A percentile compares a stretch with the other conserved stretches of the same genome.
Conservation (phyloP, 2,113 vertebrate species). For the Paratilapia polleni region DNA sequence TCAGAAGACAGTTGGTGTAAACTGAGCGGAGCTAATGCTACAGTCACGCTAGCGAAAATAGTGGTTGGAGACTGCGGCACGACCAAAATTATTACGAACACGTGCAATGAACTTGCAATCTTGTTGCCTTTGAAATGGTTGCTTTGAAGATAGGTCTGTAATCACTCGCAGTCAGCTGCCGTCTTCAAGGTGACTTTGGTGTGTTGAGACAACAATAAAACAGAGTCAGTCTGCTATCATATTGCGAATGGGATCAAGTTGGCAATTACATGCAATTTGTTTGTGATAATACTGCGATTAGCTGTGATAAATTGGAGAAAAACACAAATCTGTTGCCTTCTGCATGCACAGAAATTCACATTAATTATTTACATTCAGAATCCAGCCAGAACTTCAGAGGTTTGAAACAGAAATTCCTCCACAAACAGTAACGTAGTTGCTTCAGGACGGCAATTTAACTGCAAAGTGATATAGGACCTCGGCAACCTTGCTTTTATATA, state of each 20-base stretch:
- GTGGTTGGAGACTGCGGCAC: too few relatives aligned
- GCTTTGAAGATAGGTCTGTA: background rate
- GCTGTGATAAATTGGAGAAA: too few relatives aligned
- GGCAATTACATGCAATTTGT: background rate
- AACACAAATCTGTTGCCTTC: background rate
- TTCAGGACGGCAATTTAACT: background rate
- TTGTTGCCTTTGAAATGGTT: background rate
- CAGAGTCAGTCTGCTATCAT: background rate
- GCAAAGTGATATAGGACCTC: background rate
- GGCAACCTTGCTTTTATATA: background rate
- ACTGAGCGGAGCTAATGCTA: too few relatives aligned
- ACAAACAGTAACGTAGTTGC: background rate
- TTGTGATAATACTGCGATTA: background rate
- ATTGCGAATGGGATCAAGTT: background rate
- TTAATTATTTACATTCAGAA: background rate
- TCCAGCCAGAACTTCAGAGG: background rate
- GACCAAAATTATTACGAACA: too few relatives aligned
- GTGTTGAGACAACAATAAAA: background rate
- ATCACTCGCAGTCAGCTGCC: background rate
- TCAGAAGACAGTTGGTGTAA: background rate
- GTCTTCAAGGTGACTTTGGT: background rate
- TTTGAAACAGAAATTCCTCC: background rate
- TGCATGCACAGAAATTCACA: too few relatives aligned
- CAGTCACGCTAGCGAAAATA: too few relatives aligned
- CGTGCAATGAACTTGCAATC: background rate